phyloP scores from a whole-genome alignment of 2,113 vertebrate species.

The Muntiacus muntjak region DNA sequence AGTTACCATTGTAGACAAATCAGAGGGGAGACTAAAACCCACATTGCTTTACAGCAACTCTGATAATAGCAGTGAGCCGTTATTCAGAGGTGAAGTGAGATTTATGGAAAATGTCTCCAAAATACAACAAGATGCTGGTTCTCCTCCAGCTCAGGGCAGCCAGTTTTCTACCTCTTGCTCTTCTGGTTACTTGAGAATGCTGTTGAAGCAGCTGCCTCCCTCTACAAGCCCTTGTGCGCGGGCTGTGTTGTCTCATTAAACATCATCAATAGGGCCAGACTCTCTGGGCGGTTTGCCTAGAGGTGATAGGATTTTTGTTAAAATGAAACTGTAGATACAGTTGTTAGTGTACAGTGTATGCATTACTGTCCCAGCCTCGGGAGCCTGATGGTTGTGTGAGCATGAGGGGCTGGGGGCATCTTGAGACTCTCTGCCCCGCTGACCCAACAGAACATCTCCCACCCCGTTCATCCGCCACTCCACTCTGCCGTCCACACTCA shows the following conservation, averaged over 20 bases:
- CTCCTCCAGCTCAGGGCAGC: accelerated
- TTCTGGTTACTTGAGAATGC: background rate
- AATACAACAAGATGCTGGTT: accelerated
- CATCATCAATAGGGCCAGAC: background rate
- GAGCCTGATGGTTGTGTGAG: background rate
- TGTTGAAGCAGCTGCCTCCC: background rate
- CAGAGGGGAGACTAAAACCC: too few species aligned
- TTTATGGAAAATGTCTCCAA: background rate
- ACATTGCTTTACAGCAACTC: accelerated
- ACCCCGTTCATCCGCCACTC: accelerated
- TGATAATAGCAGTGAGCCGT: accelerated
- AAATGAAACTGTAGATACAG: accelerated
- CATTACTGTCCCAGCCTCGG: background rate
- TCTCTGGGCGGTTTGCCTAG: background rate
- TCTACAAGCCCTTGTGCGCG: background rate
- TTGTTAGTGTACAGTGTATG: accelerated
- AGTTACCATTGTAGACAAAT: background rate
- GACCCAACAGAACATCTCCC: accelerated
- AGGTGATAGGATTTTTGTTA: background rate
- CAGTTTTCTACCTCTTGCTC: accelerated
- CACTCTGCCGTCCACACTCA: too few species aligned
- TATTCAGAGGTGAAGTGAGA: background rate
- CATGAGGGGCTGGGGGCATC: too few species aligned
- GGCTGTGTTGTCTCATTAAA: accelerated
- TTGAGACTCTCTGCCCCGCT: background rate